phyloP scores from a whole-genome alignment of 2,888 invertebrate species.

The Hemistola chrysoprasaria region DNA sequence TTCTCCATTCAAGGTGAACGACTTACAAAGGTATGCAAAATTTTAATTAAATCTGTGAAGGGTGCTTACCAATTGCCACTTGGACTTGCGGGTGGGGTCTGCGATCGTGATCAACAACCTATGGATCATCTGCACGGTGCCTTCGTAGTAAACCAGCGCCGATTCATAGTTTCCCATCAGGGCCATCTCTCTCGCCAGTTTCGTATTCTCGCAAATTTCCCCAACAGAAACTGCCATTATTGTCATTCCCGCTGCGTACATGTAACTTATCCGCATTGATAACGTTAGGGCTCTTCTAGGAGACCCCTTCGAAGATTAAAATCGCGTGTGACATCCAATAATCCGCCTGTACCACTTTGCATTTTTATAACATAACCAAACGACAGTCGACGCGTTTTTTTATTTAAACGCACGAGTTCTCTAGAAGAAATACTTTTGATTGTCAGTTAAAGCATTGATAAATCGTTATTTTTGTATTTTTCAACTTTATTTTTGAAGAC shows the following conservation, averaged over 20 bases:
- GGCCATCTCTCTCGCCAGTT: constrained; percentile 96
- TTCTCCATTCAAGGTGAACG: constrained; percentile 66
- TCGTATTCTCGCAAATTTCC: constrained; percentile 97
- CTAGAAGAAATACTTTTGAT: neutral
- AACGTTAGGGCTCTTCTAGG: constrained; percentile 47
- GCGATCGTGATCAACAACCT: constrained; percentile 90
- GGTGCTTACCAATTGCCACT: constrained; percentile 93
- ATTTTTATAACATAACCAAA: constrained; percentile 56
- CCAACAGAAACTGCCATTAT: constrained; percentile 94
- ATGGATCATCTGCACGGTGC: constrained; percentile 95
- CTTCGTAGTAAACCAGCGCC: constrained; percentile 96
- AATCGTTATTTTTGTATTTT: constrained; percentile 49
- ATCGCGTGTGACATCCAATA: constrained; percentile 65
- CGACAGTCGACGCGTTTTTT: constrained; percentile 38
- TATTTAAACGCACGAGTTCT: constrained; percentile 35
- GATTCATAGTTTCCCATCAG: constrained; percentile 97
- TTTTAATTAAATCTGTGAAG: constrained; percentile 9
- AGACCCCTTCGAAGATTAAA: constrained; percentile 52
- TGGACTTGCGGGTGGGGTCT: constrained; percentile 91
- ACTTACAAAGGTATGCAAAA: constrained; percentile 25
- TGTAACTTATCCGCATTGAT: constrained; percentile 63
- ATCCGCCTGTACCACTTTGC: constrained; percentile 59
- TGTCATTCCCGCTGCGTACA: constrained; percentile 84
- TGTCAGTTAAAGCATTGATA: constrained; percentile 51
- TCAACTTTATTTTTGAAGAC: constrained; percentile 52